Evolutionary conservation across 1,140 invertebrate species (phyloP).

Genomic region (Panagrolaimus sp.): DNA sequence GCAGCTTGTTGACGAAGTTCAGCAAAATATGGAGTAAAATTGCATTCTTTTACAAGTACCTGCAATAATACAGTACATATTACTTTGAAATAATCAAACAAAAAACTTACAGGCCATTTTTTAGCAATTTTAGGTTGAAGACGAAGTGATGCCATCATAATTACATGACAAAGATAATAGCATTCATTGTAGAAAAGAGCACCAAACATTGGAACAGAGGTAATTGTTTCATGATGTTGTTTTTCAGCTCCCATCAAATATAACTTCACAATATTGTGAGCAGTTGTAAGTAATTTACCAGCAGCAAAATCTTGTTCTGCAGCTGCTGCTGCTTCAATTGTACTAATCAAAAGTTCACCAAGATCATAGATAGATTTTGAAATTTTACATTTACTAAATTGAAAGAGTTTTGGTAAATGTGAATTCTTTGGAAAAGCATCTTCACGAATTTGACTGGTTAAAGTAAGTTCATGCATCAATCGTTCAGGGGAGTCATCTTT

Average conservation of each 20-base stretch:
- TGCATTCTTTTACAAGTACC: neutral
- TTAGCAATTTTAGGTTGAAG: neutral
- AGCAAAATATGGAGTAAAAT: neutral
- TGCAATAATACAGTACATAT: neutral
- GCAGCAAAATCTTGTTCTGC: neutral
- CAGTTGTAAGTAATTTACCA: neutral
- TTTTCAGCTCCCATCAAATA: neutral
- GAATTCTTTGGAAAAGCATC: neutral
- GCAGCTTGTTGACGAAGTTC: neutral
- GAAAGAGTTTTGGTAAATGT: constrained; percentile 5
- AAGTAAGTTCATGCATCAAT: no score
- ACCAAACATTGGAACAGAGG: constrained; percentile 8
- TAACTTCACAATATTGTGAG: constrained; percentile 1
- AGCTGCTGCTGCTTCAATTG: neutral
- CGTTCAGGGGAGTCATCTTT: neutral
- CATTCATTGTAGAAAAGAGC: constrained; percentile 11
- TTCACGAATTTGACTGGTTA: neutral
- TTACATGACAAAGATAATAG: neutral
- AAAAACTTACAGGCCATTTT: neutral
- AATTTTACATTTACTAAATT: neutral
- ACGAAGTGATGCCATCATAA: constrained; percentile 1
- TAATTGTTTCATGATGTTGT: neutral
- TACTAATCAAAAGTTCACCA: neutral
- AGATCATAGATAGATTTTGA: neutral
- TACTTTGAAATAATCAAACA: neutral